These are phyloP conservation scores for Neoascia interrupta DNA, from an alignment of 2,888 invertebrate genomes.

Conservation along the genomic window DNA sequence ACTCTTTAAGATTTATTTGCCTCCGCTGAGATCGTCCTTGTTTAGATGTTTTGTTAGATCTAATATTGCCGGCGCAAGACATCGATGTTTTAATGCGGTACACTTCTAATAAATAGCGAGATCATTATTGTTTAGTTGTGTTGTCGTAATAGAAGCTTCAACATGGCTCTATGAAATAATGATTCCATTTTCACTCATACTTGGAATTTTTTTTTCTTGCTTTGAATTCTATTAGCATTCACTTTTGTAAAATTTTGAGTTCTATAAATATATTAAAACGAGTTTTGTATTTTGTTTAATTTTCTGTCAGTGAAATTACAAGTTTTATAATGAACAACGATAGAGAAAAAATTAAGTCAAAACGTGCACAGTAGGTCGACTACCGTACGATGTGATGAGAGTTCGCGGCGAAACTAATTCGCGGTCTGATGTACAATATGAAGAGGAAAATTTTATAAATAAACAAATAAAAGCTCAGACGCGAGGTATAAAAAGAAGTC, in stretches of 20 bases:
- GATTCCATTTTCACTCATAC: neutral
- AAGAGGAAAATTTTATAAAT: slow-evolving; percentile 38
- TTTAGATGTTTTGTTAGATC: slow-evolving; percentile 27
- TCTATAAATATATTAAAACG: slow-evolving; percentile 24
- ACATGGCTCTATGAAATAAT: too few relatives aligned
- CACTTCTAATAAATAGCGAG: slow-evolving; percentile 19
- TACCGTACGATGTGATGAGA: slow-evolving; percentile 10
- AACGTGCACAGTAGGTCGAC: slow-evolving; percentile 11
- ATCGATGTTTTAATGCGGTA: slow-evolving; percentile 65
- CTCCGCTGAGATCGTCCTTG: slow-evolving; percentile 63
- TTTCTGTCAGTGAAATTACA: neutral
- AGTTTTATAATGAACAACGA: neutral
- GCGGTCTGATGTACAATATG: slow-evolving; percentile 16
- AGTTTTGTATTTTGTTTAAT: neutral
- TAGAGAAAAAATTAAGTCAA: neutral
- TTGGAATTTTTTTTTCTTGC: neutral
- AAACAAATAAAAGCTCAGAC: slow-evolving; percentile 22
- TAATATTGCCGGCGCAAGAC: slow-evolving; percentile 64
- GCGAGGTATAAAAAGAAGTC: too few relatives aligned
- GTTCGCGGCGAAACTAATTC: slow-evolving; percentile 11
- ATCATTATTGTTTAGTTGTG: slow-evolving; percentile 25
- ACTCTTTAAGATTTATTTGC: slow-evolving; percentile 43
- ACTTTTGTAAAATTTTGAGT: slow-evolving; percentile 5
- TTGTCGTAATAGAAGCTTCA: too few relatives aligned
- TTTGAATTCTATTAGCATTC: neutral